Percentiles rank a stretch among this genome's conserved stretches.
These are phyloP conservation scores for Petroica traversi DNA, from an alignment of 2,113 vertebrate genomes.

Conservation along the genomic window DNA sequence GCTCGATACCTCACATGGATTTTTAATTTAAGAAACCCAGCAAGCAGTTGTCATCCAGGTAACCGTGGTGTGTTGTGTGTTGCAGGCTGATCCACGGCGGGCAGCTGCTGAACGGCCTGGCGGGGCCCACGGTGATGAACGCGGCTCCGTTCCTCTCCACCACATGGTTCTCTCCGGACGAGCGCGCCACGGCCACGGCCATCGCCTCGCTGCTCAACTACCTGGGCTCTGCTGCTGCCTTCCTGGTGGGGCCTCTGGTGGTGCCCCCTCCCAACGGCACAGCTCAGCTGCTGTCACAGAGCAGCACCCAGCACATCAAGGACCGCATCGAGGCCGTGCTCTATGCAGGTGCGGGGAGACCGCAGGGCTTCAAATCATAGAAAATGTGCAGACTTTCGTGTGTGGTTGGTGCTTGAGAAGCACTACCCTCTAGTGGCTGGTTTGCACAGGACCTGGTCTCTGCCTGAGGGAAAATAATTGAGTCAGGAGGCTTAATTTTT, in stretches of 20 bases:
- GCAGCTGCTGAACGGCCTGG: conserved; percentile 92
- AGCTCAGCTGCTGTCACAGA: background rate
- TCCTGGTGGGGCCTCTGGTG: conserved; percentile 88
- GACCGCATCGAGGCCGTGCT: conserved; percentile 89
- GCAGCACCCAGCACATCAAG: conserved; percentile 74
- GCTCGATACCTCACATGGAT: background rate
- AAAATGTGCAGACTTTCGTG: background rate
- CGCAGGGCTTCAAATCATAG: fast-evolving
- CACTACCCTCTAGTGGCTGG: conserved; percentile 59
- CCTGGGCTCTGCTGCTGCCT: conserved; percentile 85
- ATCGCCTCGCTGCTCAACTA: conserved; percentile 88
- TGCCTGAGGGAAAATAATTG: background rate
- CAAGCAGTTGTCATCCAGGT: background rate
- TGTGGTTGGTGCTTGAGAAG: background rate
- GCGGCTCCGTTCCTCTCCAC: conserved; percentile 93
- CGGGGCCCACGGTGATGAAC: conserved; percentile 92
- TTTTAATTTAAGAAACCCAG: background rate
- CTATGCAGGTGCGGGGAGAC: conserved; percentile 83
- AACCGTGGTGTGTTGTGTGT: background rate
- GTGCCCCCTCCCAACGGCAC: conserved; percentile 91
- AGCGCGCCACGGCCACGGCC: conserved; percentile 94
- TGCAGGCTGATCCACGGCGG: conserved; percentile 91
- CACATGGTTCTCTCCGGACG: conserved; percentile 93
- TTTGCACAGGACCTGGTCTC: background rate
- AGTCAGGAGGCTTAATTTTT: background rate